phyloP scores from a whole-genome alignment of 1,140 invertebrate species.

The Drosophila serrata region DNA sequence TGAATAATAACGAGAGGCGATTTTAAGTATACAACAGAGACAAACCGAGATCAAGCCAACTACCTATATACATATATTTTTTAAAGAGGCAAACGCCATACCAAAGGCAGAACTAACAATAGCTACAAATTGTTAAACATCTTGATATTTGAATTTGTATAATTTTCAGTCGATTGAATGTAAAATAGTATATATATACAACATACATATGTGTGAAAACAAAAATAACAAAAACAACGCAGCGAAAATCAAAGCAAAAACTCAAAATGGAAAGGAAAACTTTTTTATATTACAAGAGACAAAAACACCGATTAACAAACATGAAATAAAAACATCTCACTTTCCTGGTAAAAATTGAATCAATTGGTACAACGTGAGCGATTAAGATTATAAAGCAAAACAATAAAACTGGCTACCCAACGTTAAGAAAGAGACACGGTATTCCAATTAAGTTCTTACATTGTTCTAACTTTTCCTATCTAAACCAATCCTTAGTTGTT shows the following conservation, averaged over 20 bases:
- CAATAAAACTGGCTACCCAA: conserved; percentile 78
- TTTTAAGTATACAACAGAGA: conserved; percentile 49
- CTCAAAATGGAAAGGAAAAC: conserved; percentile 32
- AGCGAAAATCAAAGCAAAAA: conserved; percentile 51
- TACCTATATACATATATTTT: conserved; percentile 68
- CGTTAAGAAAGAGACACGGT: conserved; percentile 23
- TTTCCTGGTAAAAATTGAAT: conserved; percentile 67
- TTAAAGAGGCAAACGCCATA: conserved; percentile 55
- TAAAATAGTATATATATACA: conserved; percentile 59
- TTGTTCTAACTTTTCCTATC: conserved; percentile 37
- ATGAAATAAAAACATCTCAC: conserved; percentile 62
- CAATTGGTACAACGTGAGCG: conserved; percentile 52
- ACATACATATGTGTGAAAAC: conserved; percentile 38
- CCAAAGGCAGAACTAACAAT: conserved; percentile 61
- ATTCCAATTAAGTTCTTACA: conserved; percentile 28
- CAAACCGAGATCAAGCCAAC: conserved; percentile 30
- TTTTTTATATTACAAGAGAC: conserved; percentile 84
- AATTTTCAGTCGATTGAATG: conserved; percentile 71
- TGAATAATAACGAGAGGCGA: conserved; percentile 29
- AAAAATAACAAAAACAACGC: conserved; percentile 15
- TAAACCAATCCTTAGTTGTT: conserved; percentile 62
- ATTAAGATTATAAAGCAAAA: conserved; percentile 53
- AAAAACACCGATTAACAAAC: conserved; percentile 35
- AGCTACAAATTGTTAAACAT: conserved; percentile 80
- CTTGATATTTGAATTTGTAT: conserved; percentile 80